These are phyloP conservation scores for Sakesphorus luctuosus DNA, from an alignment of 2,113 vertebrate species.

Conservation along the genomic window DNA sequence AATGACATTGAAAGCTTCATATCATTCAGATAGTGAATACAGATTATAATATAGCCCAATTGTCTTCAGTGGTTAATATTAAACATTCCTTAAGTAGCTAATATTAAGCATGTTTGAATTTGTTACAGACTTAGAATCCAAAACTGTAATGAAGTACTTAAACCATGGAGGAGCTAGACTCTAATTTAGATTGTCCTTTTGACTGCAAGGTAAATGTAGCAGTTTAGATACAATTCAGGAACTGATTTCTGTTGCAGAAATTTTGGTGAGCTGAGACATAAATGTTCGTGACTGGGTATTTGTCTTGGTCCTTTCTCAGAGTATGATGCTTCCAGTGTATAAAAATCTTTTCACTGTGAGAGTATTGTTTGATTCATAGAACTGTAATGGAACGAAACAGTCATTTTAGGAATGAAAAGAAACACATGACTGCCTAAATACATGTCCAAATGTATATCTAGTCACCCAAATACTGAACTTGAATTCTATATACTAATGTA, in stretches of 20 bases:
- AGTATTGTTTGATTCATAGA: neutral
- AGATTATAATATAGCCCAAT: neutral
- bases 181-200: neutral
- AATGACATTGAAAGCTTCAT: neutral
- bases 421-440: neutral
- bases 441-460: neutral
- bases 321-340: neutral
- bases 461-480: neutral
- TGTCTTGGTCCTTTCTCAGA: neutral
- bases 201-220: neutral
- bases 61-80: neutral
- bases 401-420: conserved; percentile 13
- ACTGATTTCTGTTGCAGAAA: neutral
- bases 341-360: neutral
- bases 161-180: neutral
- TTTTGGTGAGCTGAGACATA: neutral
- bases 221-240: neutral
- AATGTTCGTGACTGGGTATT: neutral
- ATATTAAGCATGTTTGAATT: neutral
- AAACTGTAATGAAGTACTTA: neutral
- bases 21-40: neutral
- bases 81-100: neutral
- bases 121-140: neutral
- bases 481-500: neutral
- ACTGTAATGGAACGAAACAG: neutral